Evolutionary conservation across 1,140 invertebrate genomes (phyloP), one percentile per base, ranked within the genome.

Genomic region (Pemphigus obesinymphae): DNA sequence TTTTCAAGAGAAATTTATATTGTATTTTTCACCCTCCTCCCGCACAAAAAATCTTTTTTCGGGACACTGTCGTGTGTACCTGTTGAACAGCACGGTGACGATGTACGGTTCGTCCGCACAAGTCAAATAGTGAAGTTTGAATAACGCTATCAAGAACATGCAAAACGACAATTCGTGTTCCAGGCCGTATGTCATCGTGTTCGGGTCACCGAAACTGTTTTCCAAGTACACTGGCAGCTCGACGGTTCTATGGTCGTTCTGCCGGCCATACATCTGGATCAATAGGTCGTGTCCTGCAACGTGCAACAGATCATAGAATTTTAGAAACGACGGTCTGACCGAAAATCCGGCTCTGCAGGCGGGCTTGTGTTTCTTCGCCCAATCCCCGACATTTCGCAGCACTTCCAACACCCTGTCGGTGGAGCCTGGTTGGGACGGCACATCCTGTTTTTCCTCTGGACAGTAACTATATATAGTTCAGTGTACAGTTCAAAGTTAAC

Each of bases 111-210:
- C 68, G 40, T 72, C 68, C 17, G 23, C 34, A 13, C 15, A 15
- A 2, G 37, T 23, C 68, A 72, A 72, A 26, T 20, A n/a, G 40
- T 43, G 15, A 0, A 72, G n/a, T 72, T 72, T 72, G 68, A 43
- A 72, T n/a, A 72, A 26, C n/a, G 23, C 40, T 3, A 45, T n/a
- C 11, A 72, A 23, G 40, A 72, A 72, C 68, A 72, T 72, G 11
- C 10, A 43, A 15, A 72, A 72, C n/a, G 68, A 72, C 37, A 72
- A 10, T 45, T 72, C 68, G 40, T 72, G 68, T 72, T 72, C 37
- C 11, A 13, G 34, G 6, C 68, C 68, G 40, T 72, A 72, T 10
- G 34, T 6, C 40, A 26, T 72, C 1, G 34, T 26, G 11, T 72
- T 40, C 17, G 40, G 40, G 11, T 40, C 68, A 8, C 68, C 68